A percentile compares a stretch with the other conserved stretches of the same genome.
These are phyloP conservation scores for Mormoops blainvillei DNA, from an alignment of 2,113 vertebrate genomes.

Conservation along the genomic window DNA sequence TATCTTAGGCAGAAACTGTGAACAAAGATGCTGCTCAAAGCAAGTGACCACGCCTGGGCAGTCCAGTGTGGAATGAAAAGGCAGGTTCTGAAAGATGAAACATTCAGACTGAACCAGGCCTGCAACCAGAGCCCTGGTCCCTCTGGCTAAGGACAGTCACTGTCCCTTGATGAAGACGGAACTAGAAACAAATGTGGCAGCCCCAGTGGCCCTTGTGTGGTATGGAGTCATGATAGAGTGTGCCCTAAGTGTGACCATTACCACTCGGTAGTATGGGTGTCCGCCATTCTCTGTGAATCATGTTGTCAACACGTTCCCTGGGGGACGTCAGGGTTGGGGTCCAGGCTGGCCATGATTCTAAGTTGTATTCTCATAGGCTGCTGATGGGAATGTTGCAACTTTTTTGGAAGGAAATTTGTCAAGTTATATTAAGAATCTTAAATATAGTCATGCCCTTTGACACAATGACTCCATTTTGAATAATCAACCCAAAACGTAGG, in stretches of 20 bases:
- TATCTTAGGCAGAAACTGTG: not conserved
- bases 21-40: not conserved
- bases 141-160: not conserved
- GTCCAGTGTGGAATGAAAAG: not conserved
- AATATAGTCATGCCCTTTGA: not conserved
- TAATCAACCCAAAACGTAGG: not conserved
- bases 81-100: not conserved
- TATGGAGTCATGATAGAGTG: fast-evolving
- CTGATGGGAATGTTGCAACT: not conserved
- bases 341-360: not conserved
- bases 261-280: fast-evolving
- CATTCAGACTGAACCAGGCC: not conserved
- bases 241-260: fast-evolving
- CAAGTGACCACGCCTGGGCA: not conserved
- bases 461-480: not conserved
- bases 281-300: not conserved
- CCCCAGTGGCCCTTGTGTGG: not conserved
- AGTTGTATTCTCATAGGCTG: not conserved
- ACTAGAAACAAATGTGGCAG: not conserved
- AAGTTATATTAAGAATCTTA: not conserved
- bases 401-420: not conserved
- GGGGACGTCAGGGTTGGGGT: not conserved
- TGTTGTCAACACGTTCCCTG: too few relatives aligned
- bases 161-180: too few relatives aligned
- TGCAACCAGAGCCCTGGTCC: not conserved